Conservation (phyloP, 1,140 invertebrate genomes). For the Hyposmocoma kahamanoa region DNA sequence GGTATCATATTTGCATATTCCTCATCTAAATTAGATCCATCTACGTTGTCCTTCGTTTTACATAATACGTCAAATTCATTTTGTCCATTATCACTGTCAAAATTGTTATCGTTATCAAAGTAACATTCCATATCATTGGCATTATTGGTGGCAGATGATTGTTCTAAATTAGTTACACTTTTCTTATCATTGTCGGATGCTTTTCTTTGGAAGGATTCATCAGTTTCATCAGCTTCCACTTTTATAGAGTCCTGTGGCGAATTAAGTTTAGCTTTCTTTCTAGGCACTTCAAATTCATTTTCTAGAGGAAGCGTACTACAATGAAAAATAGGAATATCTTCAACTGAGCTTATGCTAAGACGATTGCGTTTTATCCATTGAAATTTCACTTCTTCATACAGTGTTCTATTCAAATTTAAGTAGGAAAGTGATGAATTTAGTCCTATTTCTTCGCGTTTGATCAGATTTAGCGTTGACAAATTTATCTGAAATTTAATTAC, state of each 20-base stretch:
- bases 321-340: slow-evolving; percentile 34
- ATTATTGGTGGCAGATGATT: slow-evolving; percentile 7
- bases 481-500: slow-evolving; percentile 55
- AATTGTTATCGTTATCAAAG: slow-evolving; percentile 18
- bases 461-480: slow-evolving; percentile 24
- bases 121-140: slow-evolving; percentile 13
- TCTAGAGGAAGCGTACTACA: slow-evolving; percentile 33
- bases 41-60: slow-evolving; percentile 21
- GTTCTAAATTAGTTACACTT: slow-evolving; percentile 12
- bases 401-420: slow-evolving; percentile 25
- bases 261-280: background rate
- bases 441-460: slow-evolving; percentile 29
- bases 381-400: slow-evolving; percentile 44
- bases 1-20: slow-evolving; percentile 51
- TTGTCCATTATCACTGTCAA: slow-evolving; percentile 8
- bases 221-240: background rate
- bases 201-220: background rate
- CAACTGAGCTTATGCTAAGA: slow-evolving; percentile 16
- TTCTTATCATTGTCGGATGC: slow-evolving; percentile 8
- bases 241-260: background rate
- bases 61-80: slow-evolving; percentile 3
- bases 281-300: slow-evolving; percentile 22
- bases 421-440: slow-evolving; percentile 37
- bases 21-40: slow-evolving; percentile 40
- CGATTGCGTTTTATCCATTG: slow-evolving; percentile 43